phyloP scores from a whole-genome alignment of 1,140 invertebrate species.

The Doryteuthis pealeii region DNA sequence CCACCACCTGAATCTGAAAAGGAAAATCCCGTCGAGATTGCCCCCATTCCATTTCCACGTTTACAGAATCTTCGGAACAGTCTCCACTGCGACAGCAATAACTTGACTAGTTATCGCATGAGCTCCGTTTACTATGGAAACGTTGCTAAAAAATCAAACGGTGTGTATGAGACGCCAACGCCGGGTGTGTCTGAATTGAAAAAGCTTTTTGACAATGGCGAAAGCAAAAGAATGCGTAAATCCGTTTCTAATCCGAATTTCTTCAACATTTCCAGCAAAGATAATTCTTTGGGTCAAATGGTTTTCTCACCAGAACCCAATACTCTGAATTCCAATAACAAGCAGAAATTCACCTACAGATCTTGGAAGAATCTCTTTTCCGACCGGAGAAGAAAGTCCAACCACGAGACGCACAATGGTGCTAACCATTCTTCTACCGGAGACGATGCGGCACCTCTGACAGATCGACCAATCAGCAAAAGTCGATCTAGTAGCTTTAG shows the following conservation, averaged over 20 bases:
- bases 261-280: conserved; percentile 43
- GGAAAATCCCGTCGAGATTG: conserved; percentile 25
- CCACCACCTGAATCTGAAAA: conserved; percentile 16
- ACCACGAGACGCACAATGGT: not conserved
- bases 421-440: not conserved
- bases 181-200: conserved; percentile 37
- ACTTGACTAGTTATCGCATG: conserved; percentile 21
- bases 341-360: not conserved
- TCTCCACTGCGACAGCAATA: conserved; percentile 22
- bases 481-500: not conserved
- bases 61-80: conserved; percentile 40
- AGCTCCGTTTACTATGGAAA: conserved; percentile 42
- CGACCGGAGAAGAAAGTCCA: not conserved
- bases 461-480: not conserved
- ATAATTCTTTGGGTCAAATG: conserved; percentile 23
- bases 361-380: conserved; percentile 1
- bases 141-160: conserved; percentile 25
- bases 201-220: conserved; percentile 33
- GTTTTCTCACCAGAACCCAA: not conserved
- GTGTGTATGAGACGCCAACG: conserved; percentile 31
- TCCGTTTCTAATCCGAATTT: conserved; percentile 55
- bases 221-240: conserved; percentile 35
- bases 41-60: conserved; percentile 40
- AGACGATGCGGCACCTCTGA: too few species aligned
- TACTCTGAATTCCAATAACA: not conserved